Conservation (phyloP, 2,797 vertebrate species). For the Hoplostethus mediterraneus region DNA sequence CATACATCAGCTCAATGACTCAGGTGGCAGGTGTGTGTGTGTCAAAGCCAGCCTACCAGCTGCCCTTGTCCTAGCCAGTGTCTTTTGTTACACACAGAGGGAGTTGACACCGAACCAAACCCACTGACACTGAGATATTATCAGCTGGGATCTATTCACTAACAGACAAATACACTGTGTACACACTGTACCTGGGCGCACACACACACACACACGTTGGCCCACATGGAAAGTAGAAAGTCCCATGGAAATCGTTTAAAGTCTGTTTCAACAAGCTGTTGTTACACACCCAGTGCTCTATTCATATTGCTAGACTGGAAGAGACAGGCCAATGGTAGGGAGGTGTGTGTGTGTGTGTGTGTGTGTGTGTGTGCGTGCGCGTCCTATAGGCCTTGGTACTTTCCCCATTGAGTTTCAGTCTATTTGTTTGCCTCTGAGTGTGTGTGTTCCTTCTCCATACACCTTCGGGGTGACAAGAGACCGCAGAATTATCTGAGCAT, state of each 20-base stretch:
- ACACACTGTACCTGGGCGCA: slow-evolving; percentile 25
- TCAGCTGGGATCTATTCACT: slow-evolving; percentile 55
- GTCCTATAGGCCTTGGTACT: slow-evolving; percentile 47
- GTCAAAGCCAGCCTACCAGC: slow-evolving; percentile 66
- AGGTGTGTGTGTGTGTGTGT: slow-evolving; percentile 12
- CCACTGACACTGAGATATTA: slow-evolving; percentile 54
- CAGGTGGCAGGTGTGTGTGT: slow-evolving; percentile 3
- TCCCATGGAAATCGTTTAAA: slow-evolving; percentile 11
- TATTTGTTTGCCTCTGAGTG: slow-evolving; percentile 7
- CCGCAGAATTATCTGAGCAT: slow-evolving; percentile 46
- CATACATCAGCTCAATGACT: slow-evolving; percentile 1
- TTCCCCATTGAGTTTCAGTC: slow-evolving; percentile 36
- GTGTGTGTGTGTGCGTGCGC: slow-evolving; percentile 10
- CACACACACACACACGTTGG: not conserved
- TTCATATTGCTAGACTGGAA: slow-evolving; percentile 37
- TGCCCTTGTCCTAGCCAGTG: slow-evolving; percentile 66
- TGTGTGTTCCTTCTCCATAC: slow-evolving; percentile 20
- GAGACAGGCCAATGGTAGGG: slow-evolving; percentile 18
- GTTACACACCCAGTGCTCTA: slow-evolving; percentile 47
- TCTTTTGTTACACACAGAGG: slow-evolving; percentile 73
- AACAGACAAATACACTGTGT: slow-evolving; percentile 36
- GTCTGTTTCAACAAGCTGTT: slow-evolving; percentile 44
- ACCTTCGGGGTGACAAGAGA: slow-evolving; percentile 59
- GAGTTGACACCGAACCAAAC: slow-evolving; percentile 65
- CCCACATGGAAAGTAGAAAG: not conserved